Conservation (phyloP, 2,797 vertebrate genomes). For the Argentina silus region DNA sequence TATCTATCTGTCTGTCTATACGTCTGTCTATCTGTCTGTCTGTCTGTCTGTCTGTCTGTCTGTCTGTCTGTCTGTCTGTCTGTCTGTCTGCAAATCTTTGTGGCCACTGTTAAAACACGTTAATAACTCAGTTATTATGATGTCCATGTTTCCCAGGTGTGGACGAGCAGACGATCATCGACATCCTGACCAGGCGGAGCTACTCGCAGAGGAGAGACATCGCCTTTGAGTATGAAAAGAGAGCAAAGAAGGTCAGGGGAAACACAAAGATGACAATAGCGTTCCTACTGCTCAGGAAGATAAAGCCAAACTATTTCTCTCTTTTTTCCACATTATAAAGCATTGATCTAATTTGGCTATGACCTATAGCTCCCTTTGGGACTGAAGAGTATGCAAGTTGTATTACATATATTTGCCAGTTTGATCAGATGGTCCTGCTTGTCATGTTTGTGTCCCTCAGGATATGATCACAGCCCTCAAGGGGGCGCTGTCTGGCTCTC, state of each 20-base stretch:
- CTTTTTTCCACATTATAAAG: too few species aligned
- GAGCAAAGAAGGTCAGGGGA: constrained; percentile 86
- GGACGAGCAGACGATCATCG: constrained; percentile 92
- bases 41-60: background rate
- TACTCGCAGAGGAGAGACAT: constrained; percentile 89
- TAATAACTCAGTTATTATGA: background rate
- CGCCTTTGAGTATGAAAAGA: constrained; percentile 88
- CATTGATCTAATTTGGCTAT: too few species aligned
- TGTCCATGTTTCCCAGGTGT: constrained; percentile 78
- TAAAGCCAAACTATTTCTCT: too few species aligned
- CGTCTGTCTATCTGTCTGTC: background rate
- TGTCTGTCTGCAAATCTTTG: background rate
- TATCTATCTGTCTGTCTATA: too few species aligned
- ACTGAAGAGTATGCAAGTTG: background rate
- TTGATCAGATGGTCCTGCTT: too few species aligned
- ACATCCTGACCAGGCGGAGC: constrained; percentile 92
- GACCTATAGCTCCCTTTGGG: too few species aligned
- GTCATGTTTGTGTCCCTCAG: constrained; percentile 53
- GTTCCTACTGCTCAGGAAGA: too few species aligned
- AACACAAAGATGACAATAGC: too few species aligned
- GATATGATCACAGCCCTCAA: constrained; percentile 84
- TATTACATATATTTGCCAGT: background rate
- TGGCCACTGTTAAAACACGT: background rate
- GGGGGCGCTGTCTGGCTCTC: constrained; percentile 89
- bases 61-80: too few species aligned